Percentiles rank a stretch among this genome's conserved stretches.
phyloP scores from a whole-genome alignment of 30 jellyfish, hydroid and myxozoan genomes.

The Turritopsis dohrnii region DNA sequence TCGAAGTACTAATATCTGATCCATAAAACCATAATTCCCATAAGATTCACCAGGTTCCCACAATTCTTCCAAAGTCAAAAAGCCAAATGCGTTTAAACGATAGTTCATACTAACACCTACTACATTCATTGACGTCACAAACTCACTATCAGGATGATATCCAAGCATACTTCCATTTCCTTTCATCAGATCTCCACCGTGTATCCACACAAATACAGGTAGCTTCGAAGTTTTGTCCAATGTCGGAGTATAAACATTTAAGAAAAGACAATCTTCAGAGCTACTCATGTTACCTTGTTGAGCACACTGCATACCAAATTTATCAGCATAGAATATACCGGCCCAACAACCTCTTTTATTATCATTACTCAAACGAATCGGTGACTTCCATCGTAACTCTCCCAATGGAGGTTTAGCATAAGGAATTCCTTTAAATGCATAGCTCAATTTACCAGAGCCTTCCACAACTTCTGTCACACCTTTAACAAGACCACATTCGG shows the following conservation, averaged over 20 bases:
- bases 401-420: constrained; percentile 64
- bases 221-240: constrained; percentile 25
- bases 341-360: constrained; percentile 38
- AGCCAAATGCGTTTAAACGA: constrained; percentile 78
- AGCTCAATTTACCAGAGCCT: not conserved
- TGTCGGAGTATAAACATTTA: constrained; percentile 61
- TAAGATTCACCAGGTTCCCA: constrained; percentile 27
- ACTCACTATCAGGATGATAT: constrained; percentile 41
- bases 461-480: not conserved
- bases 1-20: constrained; percentile 53
- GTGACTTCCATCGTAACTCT: constrained; percentile 65
- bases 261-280: constrained; percentile 58
- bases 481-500: not conserved
- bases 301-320: constrained; percentile 32
- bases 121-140: constrained; percentile 42
- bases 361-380: constrained; percentile 27
- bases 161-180: constrained; percentile 41
- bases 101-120: constrained; percentile 65
- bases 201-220: constrained; percentile 80
- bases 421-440: constrained; percentile 71
- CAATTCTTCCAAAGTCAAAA: constrained; percentile 50
- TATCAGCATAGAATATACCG: constrained; percentile 41
- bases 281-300: constrained; percentile 29
- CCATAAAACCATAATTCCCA: constrained; percentile 79
- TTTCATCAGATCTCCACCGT: constrained; percentile 57